Percentiles rank a stretch among this genome's conserved stretches.
phyloP scores from a whole-genome alignment of 2,888 invertebrate genomes.

The Dilophus febrilis region DNA sequence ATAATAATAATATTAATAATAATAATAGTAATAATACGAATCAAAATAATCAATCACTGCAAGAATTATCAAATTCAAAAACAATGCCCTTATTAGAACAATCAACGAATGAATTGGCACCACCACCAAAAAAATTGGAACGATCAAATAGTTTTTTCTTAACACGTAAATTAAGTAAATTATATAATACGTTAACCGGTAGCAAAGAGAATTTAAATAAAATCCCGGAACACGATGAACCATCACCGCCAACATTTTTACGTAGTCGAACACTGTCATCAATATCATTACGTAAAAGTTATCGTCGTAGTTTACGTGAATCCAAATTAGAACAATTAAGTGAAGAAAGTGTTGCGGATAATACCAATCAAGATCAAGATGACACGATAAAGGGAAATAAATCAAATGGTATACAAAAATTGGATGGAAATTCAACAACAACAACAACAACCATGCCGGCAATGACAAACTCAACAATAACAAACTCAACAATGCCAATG shows the following conservation, averaged over 20 bases:
- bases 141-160: conserved; percentile 27
- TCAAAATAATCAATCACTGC: no score
- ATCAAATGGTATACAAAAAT: no score
- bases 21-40: no score
- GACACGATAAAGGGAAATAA: neutral
- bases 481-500: no score
- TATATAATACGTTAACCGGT: conserved; percentile 24
- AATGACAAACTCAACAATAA: no score
- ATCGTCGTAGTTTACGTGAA: conserved; percentile 23
- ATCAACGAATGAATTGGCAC: neutral
- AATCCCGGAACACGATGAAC: conserved; percentile 6
- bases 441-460: neutral
- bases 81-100: no score
- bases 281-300: conserved; percentile 22
- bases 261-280: conserved; percentile 28
- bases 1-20: no score
- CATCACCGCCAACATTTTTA: conserved; percentile 20
- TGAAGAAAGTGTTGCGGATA: conserved; percentile 18
- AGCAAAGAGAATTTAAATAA: conserved; percentile 28
- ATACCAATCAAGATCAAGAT: neutral
- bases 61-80: neutral
- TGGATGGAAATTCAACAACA: neutral
- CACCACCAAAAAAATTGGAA: conserved; percentile 19
- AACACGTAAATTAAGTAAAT: conserved; percentile 23
- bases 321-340: conserved; percentile 26